phyloP scores from a whole-genome alignment of 2,113 vertebrate genomes.

The Erythrolamprus reginae region DNA sequence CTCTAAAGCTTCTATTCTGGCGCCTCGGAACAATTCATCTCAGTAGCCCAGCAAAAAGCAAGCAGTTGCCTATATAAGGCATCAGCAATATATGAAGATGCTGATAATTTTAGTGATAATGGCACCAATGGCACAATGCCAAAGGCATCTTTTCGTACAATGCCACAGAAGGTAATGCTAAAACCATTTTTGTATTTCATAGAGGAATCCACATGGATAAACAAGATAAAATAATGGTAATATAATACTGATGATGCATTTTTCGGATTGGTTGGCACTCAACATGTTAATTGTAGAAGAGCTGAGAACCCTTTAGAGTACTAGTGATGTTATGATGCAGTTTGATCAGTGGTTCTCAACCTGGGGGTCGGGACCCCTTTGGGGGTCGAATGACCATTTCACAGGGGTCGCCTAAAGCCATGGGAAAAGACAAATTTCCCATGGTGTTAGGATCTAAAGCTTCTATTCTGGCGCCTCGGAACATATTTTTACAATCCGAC shows the following conservation, averaged over 20 bases:
- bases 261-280: not conserved
- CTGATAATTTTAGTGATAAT: not conserved
- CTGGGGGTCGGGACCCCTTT: no score
- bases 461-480: no score
- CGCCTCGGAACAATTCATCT: no score
- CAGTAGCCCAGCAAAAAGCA: not conserved
- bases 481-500: no score
- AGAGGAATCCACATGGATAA: not conserved
- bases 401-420: no score
- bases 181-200: not conserved
- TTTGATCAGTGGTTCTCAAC: no score
- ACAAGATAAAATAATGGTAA: not conserved
- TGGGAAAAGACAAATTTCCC: no score
- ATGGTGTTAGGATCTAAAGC: no score
- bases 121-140: no score
- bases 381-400: no score
- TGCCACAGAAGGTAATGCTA: not conserved
- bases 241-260: not conserved
- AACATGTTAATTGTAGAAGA: not conserved
- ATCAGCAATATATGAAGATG: not conserved
- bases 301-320: not conserved
- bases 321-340: not conserved
- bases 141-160: not conserved
- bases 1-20: no score
- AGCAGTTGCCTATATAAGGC: not conserved